phyloP scores from a whole-genome alignment of 2,797 vertebrate genomes.

The Halcyon chelicuti region DNA sequence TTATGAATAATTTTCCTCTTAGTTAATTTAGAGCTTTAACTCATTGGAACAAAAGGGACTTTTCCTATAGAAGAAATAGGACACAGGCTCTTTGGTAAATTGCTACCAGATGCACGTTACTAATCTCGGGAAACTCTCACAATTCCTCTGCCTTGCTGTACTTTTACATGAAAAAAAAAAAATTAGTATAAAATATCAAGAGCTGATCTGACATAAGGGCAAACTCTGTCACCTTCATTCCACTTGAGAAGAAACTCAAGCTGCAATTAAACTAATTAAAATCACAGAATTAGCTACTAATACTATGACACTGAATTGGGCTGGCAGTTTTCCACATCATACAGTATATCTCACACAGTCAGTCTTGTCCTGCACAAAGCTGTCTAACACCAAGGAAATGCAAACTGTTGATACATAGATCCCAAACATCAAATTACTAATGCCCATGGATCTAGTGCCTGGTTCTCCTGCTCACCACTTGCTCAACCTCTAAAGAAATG shows the following conservation, averaged over 20 bases:
- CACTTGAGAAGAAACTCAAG: neutral
- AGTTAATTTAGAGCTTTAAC: constrained; percentile 6
- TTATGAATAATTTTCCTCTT: neutral
- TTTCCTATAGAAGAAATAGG: neutral
- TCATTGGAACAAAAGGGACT: neutral
- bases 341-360: rapidly evolving
- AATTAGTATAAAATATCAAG: neutral
- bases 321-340: neutral
- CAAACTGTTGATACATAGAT: neutral
- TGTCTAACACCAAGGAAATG: neutral
- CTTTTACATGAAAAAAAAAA: neutral
- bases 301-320: neutral
- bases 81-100: neutral
- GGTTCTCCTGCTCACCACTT: neutral
- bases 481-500: neutral
- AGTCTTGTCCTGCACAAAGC: neutral
- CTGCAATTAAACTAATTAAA: neutral
- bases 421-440: neutral
- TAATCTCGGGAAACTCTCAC: neutral
- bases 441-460: rapidly evolving
- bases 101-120: neutral
- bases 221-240: neutral
- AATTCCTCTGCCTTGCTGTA: neutral
- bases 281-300: neutral
- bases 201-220: neutral